Percentiles rank a stretch among this genome's conserved stretches.
Evolutionary conservation across 2,797 vertebrate genomes (phyloP).

Genomic region (Lemur catta): DNA sequence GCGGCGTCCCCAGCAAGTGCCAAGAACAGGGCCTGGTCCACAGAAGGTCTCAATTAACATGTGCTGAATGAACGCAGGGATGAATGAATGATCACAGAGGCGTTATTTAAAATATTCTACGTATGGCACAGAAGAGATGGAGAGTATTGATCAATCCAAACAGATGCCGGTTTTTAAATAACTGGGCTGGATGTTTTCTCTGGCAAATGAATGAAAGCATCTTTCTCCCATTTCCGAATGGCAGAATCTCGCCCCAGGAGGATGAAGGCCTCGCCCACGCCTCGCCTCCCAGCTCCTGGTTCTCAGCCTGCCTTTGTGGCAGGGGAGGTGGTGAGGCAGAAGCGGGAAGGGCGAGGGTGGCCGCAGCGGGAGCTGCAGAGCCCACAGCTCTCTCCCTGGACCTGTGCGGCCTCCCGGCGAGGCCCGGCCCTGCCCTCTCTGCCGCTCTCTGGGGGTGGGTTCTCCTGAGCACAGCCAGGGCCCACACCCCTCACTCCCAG

Average conservation of each 20-base stretch:
- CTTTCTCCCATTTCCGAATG: not conserved
- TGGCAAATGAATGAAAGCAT: fast-evolving
- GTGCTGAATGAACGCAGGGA: not conserved
- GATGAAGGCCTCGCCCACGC: fast-evolving
- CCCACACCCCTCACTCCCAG: not conserved
- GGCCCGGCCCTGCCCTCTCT: not conserved
- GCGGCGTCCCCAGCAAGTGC: not conserved
- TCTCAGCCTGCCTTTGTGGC: not conserved
- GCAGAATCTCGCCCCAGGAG: not conserved
- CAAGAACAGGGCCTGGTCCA: not conserved
- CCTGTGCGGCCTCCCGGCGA: not conserved
- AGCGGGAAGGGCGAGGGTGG: fast-evolving
- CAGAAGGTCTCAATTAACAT: fast-evolving
- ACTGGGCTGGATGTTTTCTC: not conserved
- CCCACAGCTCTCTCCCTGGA: not conserved
- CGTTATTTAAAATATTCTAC: not conserved
- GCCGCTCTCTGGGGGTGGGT: not conserved
- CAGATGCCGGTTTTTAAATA: not conserved
- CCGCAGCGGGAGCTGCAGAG: fast-evolving
- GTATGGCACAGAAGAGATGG: fast-evolving
- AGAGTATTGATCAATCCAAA: fast-evolving
- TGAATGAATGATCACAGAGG: fast-evolving
- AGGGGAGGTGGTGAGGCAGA: not conserved
- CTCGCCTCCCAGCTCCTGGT: no score
- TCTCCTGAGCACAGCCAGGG: not conserved